Conservation (phyloP, 1,140 invertebrate genomes). For the Theocolax elegans region DNA sequence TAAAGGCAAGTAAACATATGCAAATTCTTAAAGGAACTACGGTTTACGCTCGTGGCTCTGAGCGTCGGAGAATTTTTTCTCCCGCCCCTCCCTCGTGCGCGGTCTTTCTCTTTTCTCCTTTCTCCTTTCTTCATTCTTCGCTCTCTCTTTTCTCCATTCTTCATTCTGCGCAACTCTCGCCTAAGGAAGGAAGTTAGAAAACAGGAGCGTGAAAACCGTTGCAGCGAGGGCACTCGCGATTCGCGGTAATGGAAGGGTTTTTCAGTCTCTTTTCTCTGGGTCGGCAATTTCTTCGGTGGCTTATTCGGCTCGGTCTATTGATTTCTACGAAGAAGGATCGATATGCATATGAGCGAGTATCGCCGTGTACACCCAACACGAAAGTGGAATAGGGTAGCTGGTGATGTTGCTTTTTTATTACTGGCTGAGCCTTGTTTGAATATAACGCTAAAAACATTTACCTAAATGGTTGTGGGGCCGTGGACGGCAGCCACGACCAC, state of each 20-base stretch:
- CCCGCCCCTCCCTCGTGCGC: neutral
- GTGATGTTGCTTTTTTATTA: slow-evolving; percentile 45
- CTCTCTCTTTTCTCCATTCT: neutral
- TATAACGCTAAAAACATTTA: slow-evolving; percentile 65
- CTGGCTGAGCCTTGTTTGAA: slow-evolving; percentile 65
- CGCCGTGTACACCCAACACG: slow-evolving; percentile 21
- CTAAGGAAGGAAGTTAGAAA: slow-evolving; percentile 10
- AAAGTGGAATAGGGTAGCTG: slow-evolving; percentile 17
- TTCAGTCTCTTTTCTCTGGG: slow-evolving; percentile 27
- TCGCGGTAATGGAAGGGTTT: slow-evolving; percentile 48
- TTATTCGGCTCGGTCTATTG: slow-evolving; percentile 40
- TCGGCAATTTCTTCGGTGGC: neutral
- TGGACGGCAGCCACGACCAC: neutral
- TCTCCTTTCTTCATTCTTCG: neutral
- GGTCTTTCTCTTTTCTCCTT: neutral
- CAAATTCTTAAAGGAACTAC: slow-evolving; percentile 22
- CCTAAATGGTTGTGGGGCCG: slow-evolving; percentile 62
- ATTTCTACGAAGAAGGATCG: slow-evolving; percentile 58
- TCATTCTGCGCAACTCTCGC: neutral
- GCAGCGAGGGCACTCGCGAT: slow-evolving; percentile 25
- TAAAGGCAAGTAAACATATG: slow-evolving; percentile 31
- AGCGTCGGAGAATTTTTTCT: neutral
- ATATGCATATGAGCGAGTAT: slow-evolving; percentile 59
- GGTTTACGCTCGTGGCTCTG: neutral
- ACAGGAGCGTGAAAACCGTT: slow-evolving; percentile 54